Evolutionary conservation across 1,140 invertebrate species (phyloP), one percentile per base, ranked within the genome.

Genomic region (Prorops nasuta): DNA sequence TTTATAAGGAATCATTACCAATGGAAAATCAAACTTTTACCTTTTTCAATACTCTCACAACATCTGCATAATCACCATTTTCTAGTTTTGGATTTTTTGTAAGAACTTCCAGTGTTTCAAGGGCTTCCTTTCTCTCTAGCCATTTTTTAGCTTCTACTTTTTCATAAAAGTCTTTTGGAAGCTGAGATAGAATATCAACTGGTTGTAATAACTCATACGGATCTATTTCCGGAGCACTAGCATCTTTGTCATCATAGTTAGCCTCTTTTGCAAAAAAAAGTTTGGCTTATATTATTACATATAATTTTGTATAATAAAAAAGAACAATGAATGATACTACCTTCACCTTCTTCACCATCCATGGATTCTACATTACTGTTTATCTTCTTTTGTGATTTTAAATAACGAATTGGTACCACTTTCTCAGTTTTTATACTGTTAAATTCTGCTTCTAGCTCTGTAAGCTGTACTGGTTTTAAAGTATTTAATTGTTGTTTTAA

Each of bases 101-200:
- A 2, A 97, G 68, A 46, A 83, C 83, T 47, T 96, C 89, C 0
- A 98, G 71, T 2, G 78, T 77, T 62, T 96, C 92, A 3, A 99
- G 64, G 0, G 88, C 87, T 71, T 98, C 93, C 72, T 97, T 97
- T 7, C 97, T 81, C 41, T 98, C 92, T 65, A 94, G 90, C 97
- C 97, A 99, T 67, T 98, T 98, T 69, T 98, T 98, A 0, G 91
- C 90, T 74, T 98, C 95, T 22, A 94, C 60, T 76, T 96, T 94
- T 6, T 97, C 94, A 67, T 90, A 96, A 72, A 98, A 99, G 73
- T 98, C 92, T 80, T 96, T 96, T 0, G 94, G 94, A 17, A 98
- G 69, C 71, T 95, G 90, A 2, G 90, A 87, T 0, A 98, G 67
- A 63, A 99, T 94, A 67, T 98, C 92, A 19, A 97, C 92, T 0